Percentiles rank a stretch among this genome's conserved stretches.
phyloP scores from a whole-genome alignment of 2,888 invertebrate genomes.

The Sphaerophoria taeniata region DNA sequence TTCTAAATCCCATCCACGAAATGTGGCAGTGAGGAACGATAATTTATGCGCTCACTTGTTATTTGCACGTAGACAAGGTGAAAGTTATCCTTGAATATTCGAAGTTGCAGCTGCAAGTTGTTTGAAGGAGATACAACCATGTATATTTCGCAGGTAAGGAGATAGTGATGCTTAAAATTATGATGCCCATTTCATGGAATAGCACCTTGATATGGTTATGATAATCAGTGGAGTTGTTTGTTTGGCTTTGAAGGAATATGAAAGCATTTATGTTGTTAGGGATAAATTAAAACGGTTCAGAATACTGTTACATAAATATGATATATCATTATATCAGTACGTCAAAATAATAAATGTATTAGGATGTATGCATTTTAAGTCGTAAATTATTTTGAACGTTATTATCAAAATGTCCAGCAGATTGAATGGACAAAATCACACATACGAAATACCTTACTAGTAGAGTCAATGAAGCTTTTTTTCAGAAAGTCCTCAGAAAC shows the following conservation, averaged over 20 bases:
- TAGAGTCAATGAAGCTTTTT: no score
- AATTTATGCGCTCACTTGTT: slow-evolving; percentile 68
- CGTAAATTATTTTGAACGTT: no score
- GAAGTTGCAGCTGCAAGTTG: slow-evolving; percentile 51
- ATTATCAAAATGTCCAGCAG: no score
- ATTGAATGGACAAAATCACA: no score
- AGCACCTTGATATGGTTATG: slow-evolving; percentile 53
- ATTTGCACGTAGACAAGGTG: slow-evolving; percentile 56
- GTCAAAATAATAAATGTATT: no score
- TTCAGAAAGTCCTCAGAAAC: no score
- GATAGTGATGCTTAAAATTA: slow-evolving; percentile 11
- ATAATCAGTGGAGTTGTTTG: slow-evolving; percentile 4
- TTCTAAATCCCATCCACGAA: slow-evolving; percentile 64
- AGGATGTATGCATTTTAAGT: no score
- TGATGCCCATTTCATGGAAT: slow-evolving; percentile 40
- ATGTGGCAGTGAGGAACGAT: slow-evolving; percentile 45
- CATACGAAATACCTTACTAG: no score
- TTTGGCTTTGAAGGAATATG: not conserved
- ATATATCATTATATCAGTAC: no score
- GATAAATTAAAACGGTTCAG: slow-evolving; percentile 30
- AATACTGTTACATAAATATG: no score
- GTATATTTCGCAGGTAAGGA: slow-evolving; percentile 20
- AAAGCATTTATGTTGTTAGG: not conserved
- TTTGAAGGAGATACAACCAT: slow-evolving; percentile 1
- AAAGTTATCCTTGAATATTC: slow-evolving; percentile 63